A percentile compares a stretch with the other conserved stretches of the same genome.
Evolutionary conservation across 2,797 vertebrate genomes (phyloP).

Genomic region (Tinamus major): DNA sequence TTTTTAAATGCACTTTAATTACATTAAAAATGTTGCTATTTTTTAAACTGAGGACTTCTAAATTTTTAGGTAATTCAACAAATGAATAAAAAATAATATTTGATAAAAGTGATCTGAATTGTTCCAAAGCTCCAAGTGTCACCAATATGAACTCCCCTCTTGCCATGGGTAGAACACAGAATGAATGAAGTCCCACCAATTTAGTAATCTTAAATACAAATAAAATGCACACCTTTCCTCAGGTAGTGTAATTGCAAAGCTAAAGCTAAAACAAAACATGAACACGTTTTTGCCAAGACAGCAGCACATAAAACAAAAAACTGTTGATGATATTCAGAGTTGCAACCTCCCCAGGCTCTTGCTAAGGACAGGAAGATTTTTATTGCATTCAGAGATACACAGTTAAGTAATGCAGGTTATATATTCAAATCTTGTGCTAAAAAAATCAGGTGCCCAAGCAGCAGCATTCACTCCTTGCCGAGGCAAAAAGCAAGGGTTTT

Average conservation of each 20-base stretch:
- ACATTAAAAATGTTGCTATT: neutral
- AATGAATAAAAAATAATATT: neutral
- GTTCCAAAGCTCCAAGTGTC: neutral
- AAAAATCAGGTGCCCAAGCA: neutral
- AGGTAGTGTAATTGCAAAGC: neutral
- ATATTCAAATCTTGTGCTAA: neutral
- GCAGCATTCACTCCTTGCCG: neutral
- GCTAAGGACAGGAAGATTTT: neutral
- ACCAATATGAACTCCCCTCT: neutral
- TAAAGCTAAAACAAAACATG: neutral
- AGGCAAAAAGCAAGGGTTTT: neutral
- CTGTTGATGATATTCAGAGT: neutral
- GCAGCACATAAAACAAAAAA: neutral
- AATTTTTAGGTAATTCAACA: neutral
- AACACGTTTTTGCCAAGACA: neutral
- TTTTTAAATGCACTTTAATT: neutral
- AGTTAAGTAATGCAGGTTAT: neutral
- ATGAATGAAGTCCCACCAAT: neutral
- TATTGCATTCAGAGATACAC: neutral
- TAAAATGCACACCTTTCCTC: neutral
- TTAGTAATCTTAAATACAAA: neutral
- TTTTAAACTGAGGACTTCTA: neutral
- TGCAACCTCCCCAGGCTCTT: neutral
- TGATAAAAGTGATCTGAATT: neutral
- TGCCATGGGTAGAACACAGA: neutral